Evolutionary conservation across 2,113 vertebrate genomes (phyloP), one percentile per base, ranked within the genome.

Genomic region (Antechinus flavipes): DNA sequence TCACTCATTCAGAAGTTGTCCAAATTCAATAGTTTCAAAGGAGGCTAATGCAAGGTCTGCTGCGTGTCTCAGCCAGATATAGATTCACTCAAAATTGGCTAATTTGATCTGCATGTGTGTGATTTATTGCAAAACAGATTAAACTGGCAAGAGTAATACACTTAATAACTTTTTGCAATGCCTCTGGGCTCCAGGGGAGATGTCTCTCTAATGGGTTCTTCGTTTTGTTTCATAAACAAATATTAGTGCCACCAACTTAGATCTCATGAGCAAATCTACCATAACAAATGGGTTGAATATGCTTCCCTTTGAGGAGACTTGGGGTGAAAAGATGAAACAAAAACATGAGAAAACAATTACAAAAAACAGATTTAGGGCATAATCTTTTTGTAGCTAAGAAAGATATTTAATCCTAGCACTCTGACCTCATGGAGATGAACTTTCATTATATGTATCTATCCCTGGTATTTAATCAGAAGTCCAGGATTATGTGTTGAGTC

Each of bases 261-360:
- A 47, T 92, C 94, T 93, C 46, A 8, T 23, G 35, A 95, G 46
- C 12, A 93, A 91, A 84, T 3, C 19, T 55, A 54, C 25, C 46
- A 94, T 25, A 91, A 90, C 42, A 76, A 90, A 27, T 8, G 8
- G 35, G 53, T 50, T 90, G 54, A 10, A 8, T 92, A 92, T 22
- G 2, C 52, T 27, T 90, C n/a, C 68, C 94, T 94, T 94, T 49
- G 93, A 95, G 68, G 91, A 11, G 12, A 55, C n/a, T n/a, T 54
- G 30, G 91, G 25, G 23, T 93, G 95, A 84, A 42, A 84, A 84
- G 35, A 84, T 84, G 89, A 8, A 54, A 93, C 50, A 95, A 95
- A 76, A 8, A 58, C n/a, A 52, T 2, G 16, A 91, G 49, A 46
- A 0, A 27, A 90, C 3, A 53, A 52, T 1, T 93, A 61, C 26